Evolutionary conservation across 2,113 vertebrate species (phyloP).

Genomic region (Triplophysa rosa): DNA sequence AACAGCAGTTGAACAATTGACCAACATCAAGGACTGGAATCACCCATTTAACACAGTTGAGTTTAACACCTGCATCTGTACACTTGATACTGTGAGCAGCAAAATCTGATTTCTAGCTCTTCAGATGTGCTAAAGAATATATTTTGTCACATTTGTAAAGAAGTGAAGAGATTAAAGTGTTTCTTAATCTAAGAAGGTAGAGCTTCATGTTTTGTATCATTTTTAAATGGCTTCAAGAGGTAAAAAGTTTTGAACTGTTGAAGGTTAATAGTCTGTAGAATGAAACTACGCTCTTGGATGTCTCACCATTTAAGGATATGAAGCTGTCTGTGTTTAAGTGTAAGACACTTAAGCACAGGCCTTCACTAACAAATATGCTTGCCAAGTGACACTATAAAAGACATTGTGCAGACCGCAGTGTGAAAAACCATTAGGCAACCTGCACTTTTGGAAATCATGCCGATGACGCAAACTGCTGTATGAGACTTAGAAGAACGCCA

Average conservation of each 20-base stretch:
- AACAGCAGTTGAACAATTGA: no score
- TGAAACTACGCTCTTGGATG: not conserved
- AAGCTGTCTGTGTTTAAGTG: conserved; percentile 7
- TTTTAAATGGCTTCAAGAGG: not conserved
- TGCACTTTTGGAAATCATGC: conserved; percentile 7
- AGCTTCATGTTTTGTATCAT: not conserved
- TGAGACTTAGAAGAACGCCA: not conserved
- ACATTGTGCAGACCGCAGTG: not conserved
- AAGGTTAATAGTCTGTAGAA: not conserved
- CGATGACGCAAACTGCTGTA: not conserved
- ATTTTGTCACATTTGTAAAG: no score
- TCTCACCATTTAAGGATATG: conserved; percentile 20
- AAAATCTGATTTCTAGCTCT: no score
- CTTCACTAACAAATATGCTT: conserved; percentile 22
- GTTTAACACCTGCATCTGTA: no score
- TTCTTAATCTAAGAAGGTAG: not conserved
- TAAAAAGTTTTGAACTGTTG: not conserved
- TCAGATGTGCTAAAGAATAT: no score
- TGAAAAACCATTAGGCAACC: conserved; percentile 7
- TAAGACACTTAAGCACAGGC: not conserved
- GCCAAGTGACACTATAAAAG: conserved; percentile 11
- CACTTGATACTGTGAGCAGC: no score
- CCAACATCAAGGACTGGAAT: no score
- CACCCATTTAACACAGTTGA: no score
- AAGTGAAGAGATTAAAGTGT: not conserved